Conservation (phyloP, 64 coral and sea anemone genomes). For the Orbicella faveolata region DNA sequence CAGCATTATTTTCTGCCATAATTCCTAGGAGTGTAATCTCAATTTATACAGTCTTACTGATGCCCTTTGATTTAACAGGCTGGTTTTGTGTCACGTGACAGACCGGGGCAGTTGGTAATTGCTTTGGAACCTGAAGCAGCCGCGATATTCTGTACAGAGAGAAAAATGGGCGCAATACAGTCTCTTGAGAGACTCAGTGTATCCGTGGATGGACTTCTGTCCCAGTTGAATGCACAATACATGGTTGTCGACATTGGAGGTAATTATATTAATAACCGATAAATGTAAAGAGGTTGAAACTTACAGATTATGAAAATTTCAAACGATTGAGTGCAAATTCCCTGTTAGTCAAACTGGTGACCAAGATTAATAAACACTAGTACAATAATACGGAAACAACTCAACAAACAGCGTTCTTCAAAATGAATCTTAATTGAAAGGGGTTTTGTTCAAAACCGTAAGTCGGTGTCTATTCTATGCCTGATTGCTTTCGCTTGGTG, state of each 20-base stretch:
- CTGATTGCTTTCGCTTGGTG: too few species aligned
- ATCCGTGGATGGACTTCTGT: conserved; percentile 5
- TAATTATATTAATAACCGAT: background rate
- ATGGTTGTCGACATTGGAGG: conserved; percentile 24
- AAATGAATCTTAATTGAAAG: too few species aligned
- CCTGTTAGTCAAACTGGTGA: too few species aligned
- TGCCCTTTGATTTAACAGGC: background rate
- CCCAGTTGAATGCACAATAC: background rate
- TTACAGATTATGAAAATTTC: background rate
- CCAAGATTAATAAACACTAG: too few species aligned
- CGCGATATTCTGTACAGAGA: background rate
- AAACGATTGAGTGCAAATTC: background rate
- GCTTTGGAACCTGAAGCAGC: conserved; percentile 22
- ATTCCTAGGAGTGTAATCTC: too few species aligned
- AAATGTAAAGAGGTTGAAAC: background rate
- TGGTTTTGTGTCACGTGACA: conserved; percentile 3
- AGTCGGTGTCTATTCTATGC: too few species aligned
- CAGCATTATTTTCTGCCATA: too few species aligned
- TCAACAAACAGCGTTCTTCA: too few species aligned
- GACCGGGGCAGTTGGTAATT: background rate
- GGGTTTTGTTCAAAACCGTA: too few species aligned
- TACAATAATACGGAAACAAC: too few species aligned
- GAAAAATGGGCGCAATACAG: conserved; percentile 9
- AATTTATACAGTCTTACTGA: background rate
- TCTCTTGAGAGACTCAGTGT: background rate